Evolutionary conservation across 2,888 invertebrate species (phyloP), one percentile per base, ranked within the genome.

Genomic region (Epinotia demarniana): DNA sequence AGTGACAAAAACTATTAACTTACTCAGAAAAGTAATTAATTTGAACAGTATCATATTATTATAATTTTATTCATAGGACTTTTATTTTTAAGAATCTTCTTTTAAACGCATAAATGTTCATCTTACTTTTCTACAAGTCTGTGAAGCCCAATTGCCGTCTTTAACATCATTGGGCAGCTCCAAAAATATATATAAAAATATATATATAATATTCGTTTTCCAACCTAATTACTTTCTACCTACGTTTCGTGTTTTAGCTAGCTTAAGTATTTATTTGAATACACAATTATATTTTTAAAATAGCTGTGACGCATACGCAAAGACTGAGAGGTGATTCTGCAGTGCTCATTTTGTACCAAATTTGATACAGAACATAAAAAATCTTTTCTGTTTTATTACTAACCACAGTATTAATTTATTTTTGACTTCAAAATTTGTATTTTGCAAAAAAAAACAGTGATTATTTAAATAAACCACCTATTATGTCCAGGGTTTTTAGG

Each of bases 151-250:
- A 67, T 61, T 64, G 18, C 64, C 23, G 12, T 43, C 64, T 64
- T 43, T 27, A 53, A 53, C 53, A 55, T 60, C 19, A 61, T 67
- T 53, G 27, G 27, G 33, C 39, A 43, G 16, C 72, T 49, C 43
- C 46, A 43, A 66, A 60, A 66, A 73, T 57, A 67, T 73, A 73
- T 57, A 69, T n/a, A n/a, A n/a, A n/a, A n/a, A n/a, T n/a, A n/a
- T n/a, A n/a, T n/a, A n/a, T n/a, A n/a, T n/a, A n/a, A n/a, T 57
- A 69, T 69, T 39, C 46, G 57, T 69, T 46, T 46, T n/a, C 55
- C 11, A 62, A 73, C 43, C 63, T 62, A 46, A 68, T 68, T 46
- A 69, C 43, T 73, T 18, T 55, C 58, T 67, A 16, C n/a, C 27
- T n/a, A 23, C 18, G 16, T 39, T 5, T 5, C 4, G 16, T 46